Percentiles rank a stretch among this genome's conserved stretches.
Conservation (phyloP, 2,888 invertebrate genomes). For the Conops quadrifasciatus region DNA sequence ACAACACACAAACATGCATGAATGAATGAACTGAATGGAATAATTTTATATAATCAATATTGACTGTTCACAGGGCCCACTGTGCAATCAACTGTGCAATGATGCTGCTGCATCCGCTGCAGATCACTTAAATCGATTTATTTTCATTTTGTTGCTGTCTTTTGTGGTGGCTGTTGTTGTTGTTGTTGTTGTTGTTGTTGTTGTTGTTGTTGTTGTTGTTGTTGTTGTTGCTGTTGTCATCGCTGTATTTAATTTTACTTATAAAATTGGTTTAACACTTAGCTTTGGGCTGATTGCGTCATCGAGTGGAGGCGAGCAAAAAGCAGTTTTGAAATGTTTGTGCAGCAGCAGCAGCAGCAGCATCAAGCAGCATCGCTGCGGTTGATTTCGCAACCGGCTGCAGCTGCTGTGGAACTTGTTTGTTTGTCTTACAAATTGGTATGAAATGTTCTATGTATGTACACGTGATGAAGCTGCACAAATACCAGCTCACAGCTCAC, state of each 20-base stretch:
- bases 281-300: slow-evolving; percentile 5
- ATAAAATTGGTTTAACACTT: slow-evolving; percentile 26
- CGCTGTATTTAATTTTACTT: background rate
- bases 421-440: background rate
- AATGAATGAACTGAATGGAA: slow-evolving; percentile 1
- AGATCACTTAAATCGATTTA: background rate
- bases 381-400: background rate
- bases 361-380: background rate
- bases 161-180: background rate
- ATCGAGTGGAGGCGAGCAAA: background rate
- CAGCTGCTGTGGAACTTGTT: background rate
- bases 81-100: too few relatives aligned
- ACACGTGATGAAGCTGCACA: background rate
- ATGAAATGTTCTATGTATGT: background rate
- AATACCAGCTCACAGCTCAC: background rate
- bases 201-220: slow-evolving; percentile 21
- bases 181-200: slow-evolving; percentile 6
- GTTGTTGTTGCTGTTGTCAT: slow-evolving; percentile 38
- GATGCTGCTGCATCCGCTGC: background rate
- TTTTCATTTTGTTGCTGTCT: background rate
- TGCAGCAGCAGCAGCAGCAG: background rate
- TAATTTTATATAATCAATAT: too few relatives aligned
- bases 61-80: too few relatives aligned
- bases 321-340: slow-evolving; percentile 24
- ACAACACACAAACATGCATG: too few relatives aligned